Evolutionary conservation across 2,113 vertebrate genomes (phyloP).

Genomic region (Grantiella picta): DNA sequence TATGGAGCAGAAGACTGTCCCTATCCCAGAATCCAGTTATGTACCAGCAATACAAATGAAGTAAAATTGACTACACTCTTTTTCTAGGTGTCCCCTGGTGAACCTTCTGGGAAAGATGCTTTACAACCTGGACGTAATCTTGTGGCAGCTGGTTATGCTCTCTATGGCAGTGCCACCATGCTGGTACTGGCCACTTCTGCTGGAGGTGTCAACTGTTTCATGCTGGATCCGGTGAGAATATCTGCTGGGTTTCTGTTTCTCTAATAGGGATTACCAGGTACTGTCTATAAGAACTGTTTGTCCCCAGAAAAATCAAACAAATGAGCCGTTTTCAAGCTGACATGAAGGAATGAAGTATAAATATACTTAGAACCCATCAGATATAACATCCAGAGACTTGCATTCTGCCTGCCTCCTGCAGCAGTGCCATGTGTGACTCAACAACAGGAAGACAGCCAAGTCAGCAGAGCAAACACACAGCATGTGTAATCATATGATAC

Average conservation of each 20-base stretch:
- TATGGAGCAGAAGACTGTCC: background rate
- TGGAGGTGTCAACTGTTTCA: conserved; percentile 93
- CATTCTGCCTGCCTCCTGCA: background rate
- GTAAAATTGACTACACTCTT: background rate
- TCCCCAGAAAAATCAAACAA: background rate
- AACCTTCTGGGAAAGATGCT: conserved; percentile 86
- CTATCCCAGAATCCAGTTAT: background rate
- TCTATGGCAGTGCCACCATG: conserved; percentile 98
- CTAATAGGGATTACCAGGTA: background rate
- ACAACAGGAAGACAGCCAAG: background rate
- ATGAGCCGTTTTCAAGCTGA: background rate
- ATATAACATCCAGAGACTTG: background rate
- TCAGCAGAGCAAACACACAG: background rate
- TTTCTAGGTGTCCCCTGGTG: conserved; percentile 73
- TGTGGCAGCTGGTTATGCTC: conserved; percentile 91
- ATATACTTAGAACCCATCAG: background rate
- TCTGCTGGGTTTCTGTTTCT: background rate
- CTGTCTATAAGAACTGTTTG: background rate
- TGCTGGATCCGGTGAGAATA: conserved; percentile 91
- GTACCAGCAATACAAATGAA: background rate
- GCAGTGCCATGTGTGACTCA: background rate
- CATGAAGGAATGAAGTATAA: background rate
- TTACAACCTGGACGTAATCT: conserved; percentile 89
- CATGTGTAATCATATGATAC: background rate
- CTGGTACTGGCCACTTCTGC: conserved; percentile 86